These are phyloP conservation scores for Trichechus manatus DNA, from an alignment of 2,113 vertebrate genomes.

Conservation along the genomic window DNA sequence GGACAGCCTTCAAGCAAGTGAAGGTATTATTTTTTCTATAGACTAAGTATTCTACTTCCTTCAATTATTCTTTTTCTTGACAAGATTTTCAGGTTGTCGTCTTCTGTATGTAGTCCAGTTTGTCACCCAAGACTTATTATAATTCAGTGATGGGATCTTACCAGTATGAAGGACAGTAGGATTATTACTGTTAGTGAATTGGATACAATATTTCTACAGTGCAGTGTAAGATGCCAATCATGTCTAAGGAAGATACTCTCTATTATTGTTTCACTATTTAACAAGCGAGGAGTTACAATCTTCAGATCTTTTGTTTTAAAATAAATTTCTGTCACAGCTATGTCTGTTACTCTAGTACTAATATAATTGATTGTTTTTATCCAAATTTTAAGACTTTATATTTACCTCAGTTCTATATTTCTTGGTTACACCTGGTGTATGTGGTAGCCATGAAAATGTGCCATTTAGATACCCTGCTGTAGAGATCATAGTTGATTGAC, in stretches of 20 bases:
- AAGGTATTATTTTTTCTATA: background rate
- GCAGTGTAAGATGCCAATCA: background rate
- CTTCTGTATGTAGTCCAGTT: background rate
- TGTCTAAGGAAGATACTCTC: background rate
- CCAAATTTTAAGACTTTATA: background rate
- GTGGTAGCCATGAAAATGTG: background rate
- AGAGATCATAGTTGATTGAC: background rate
- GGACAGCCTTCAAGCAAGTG: conserved; percentile 29
- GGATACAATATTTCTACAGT: background rate
- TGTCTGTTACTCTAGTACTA: background rate
- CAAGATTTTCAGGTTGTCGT: background rate
- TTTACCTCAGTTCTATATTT: background rate
- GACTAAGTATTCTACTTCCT: background rate
- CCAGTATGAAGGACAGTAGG: background rate
- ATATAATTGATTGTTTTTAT: background rate
- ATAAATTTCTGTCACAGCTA: background rate
- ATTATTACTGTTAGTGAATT: background rate
- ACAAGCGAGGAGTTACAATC: background rate
- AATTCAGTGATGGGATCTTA: background rate
- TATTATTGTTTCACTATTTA: background rate
- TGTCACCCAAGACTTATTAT: background rate
- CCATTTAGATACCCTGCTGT: too few relatives aligned
- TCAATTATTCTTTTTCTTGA: background rate
- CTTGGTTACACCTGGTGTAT: background rate
- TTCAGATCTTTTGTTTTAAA: background rate